Evolutionary conservation across 2,888 invertebrate genomes (phyloP), one percentile per base, ranked within the genome.

Genomic region (Fabriciana adippe): DNA sequence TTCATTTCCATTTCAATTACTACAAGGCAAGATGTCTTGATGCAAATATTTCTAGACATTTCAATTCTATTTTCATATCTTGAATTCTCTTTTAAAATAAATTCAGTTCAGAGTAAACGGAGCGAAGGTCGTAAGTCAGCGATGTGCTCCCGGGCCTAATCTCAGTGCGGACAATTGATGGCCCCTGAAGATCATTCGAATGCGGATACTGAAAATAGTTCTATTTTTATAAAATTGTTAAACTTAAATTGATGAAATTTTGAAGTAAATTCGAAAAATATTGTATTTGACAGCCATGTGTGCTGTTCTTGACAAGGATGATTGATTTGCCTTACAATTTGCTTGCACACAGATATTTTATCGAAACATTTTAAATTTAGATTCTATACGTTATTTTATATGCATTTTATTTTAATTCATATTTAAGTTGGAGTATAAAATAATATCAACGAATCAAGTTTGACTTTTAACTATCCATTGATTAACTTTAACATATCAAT

Each of bases 51-150:
- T 26, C n/a, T 16, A 31, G 59, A 14, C 15, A 51, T 51, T 61
- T 53, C 51, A 18, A 53, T 61, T 61, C 61, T 61, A 61, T 61
- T 53, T 61, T 61, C 61, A 61, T 61, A 61, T 61, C 53, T 51
- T 35, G n/a, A 61, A 61, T 61, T 53, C 41, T 61, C 61, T 41
- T 61, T 51, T 0, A 21, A 61, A 16, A 61, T 53, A 41, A 53
- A 53, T 61, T 61, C 51, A 41, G 51, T 61, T 51, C 3, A n/a
- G 18, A 61, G 41, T 41, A 61, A 61, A 51, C 35, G 51, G 53
- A 61, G 61, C 53, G 61, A 35, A 35, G 61, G 61, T 53, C 61
- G 61, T 61, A 61, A 61, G 61, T 61, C 51, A 61, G 61, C 61
- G 41, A 61, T 61, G 61, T 53, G 61, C 61, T 61, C 61, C 53